Conservation (phyloP, 2,888 invertebrate genomes). For the Drosophila dives region DNA sequence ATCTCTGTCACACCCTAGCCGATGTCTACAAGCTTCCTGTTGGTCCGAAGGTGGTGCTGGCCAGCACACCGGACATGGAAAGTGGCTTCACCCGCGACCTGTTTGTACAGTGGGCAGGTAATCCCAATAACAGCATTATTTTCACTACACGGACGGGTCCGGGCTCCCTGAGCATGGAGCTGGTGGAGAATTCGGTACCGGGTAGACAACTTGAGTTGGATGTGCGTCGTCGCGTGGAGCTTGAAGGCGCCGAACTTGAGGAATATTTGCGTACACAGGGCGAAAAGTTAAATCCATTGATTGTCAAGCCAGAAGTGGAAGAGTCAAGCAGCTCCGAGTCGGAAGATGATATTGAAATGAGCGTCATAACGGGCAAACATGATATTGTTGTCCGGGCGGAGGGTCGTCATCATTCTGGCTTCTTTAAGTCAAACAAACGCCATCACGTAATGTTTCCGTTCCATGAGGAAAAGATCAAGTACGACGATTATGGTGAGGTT, state of each 20-base stretch:
- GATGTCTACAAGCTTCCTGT: conserved; percentile 93
- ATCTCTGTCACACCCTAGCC: conserved; percentile 95
- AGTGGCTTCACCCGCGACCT: conserved; percentile 97
- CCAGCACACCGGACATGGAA: conserved; percentile 97
- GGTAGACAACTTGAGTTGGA: conserved; percentile 89
- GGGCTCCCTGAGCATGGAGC: conserved; percentile 91
- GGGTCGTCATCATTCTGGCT: conserved; percentile 89
- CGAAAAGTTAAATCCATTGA: conserved; percentile 84
- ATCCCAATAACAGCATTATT: conserved; percentile 96
- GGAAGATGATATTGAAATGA: conserved; percentile 93
- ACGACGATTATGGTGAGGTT: conserved; percentile 98
- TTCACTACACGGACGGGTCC: conserved; percentile 94
- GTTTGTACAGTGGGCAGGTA: conserved; percentile 96
- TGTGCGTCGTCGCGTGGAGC: conserved; percentile 89
- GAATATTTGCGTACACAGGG: conserved; percentile 90
- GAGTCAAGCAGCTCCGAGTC: conserved; percentile 91
- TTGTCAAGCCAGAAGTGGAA: conserved; percentile 87
- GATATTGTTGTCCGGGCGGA: conserved; percentile 94
- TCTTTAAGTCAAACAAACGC: conserved; percentile 95
- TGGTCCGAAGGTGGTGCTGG: conserved; percentile 97
- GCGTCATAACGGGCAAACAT: conserved; percentile 93
- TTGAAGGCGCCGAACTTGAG: conserved; percentile 92
- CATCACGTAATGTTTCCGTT: conserved; percentile 99
- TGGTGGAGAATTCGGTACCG: conserved; percentile 91
- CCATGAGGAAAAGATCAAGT: conserved; percentile 94